phyloP scores from a whole-genome alignment of 1,140 invertebrate species.

The Saxidomus purpurata region DNA sequence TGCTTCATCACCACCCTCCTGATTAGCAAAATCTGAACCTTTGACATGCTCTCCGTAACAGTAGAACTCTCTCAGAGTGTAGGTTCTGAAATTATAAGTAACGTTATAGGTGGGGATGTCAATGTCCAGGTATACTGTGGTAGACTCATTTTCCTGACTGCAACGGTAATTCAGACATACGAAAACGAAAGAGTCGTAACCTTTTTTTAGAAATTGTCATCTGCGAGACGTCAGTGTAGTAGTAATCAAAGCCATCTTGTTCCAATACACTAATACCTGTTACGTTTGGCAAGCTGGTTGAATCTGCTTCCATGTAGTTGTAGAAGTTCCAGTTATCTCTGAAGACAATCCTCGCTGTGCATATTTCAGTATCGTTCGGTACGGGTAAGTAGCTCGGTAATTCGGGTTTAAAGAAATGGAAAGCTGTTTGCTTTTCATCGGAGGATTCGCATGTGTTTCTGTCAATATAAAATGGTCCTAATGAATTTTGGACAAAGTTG shows the following conservation, averaged over 20 bases:
- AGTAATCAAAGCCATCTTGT: neutral
- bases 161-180: too few species aligned
- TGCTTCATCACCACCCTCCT: too few species aligned
- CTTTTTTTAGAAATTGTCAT: neutral
- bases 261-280: constrained; percentile 18
- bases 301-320: neutral
- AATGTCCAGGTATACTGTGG: too few species aligned
- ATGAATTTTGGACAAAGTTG: neutral
- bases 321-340: too few species aligned
- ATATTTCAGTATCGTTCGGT: too few species aligned
- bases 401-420: constrained; percentile 11
- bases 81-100: neutral
- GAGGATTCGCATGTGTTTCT: neutral
- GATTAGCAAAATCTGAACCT: neutral
- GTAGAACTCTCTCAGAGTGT: too few species aligned
- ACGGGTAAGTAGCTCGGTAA: constrained; percentile 18
- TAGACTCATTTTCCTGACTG: too few species aligned
- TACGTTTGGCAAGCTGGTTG: neutral
- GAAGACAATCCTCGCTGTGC: too few species aligned
- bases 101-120: too few species aligned
- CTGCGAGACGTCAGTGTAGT: neutral
- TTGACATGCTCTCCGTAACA: too few species aligned
- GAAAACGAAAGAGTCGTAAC: neutral
- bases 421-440: neutral
- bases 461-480: neutral